Evolutionary conservation across 2,113 vertebrate genomes (phyloP), one percentile per base, ranked within the genome.

Genomic region (Albula goreensis): DNA sequence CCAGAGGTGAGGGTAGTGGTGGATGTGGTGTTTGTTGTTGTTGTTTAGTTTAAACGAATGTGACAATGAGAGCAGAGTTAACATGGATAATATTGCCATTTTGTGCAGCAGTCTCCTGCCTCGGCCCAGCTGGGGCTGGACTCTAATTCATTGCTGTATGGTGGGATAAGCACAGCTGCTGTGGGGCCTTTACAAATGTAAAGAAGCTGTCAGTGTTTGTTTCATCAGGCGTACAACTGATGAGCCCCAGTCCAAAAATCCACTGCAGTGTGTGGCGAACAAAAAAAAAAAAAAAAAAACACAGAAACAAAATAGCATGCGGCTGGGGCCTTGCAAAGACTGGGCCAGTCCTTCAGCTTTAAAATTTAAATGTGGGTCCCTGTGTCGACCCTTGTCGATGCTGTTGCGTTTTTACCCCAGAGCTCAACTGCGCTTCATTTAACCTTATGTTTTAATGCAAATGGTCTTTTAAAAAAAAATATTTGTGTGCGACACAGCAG

Each of bases 121-220:
- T 96, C 96, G 96, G 96, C 96, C 97, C 97, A 98, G 97, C 97
- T 98, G 96, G 97, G 95, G 95, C 97, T 96, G 95, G 95, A 94
- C 96, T 96, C 96, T 93, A 97, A 98, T 96, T 98, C 97, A 97
- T 97, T 96, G 96, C 96, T 96, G 94, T 96, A 90, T 96, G 96
- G 97, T 98, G 97, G 96, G 97, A 98, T 97, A 96, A 96, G 96
- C 97, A 97, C 98, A 99, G 98, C 98, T 99, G 98, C 98, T 98
- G 96, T 96, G 96, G 96, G 97, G 96, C 96, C 98, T 99, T 99
- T 99, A 98, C 97, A 99, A 99, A 99, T 99, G 98, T 97, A 99
- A 99, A 99, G 97, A 98, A 97, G 97, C 98, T 99, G 98, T 99
- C 98, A 98, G 96, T 97, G 97, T 99, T 98, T 97, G 97, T 99